Percentiles rank a stretch among this genome's conserved stretches.
Conservation (phyloP, 2,888 invertebrate genomes). For the Eupeodes latifasciatus region DNA sequence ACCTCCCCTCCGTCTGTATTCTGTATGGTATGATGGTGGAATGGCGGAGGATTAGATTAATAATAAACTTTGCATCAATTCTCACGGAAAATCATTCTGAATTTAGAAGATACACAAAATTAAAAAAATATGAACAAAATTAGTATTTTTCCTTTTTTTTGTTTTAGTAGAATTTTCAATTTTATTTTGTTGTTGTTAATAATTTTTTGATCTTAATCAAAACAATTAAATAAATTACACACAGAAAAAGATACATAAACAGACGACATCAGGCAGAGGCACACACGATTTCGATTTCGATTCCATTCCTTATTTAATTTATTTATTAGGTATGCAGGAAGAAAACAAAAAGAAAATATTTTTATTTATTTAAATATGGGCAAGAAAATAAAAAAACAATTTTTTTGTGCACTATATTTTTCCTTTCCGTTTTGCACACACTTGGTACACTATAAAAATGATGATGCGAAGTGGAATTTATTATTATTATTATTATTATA, state of each 20-base stretch:
- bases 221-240: constrained; percentile 4
- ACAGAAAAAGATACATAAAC: neutral
- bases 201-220: neutral
- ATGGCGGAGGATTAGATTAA: neutral
- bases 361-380: neutral
- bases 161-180: neutral
- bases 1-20: neutral
- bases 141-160: neutral
- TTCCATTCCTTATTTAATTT: constrained; percentile 3
- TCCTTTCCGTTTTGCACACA: constrained; percentile 54
- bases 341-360: neutral
- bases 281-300: neutral
- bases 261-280: neutral
- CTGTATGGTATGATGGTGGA: neutral
- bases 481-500: constrained; percentile 45
- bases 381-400: constrained; percentile 32
- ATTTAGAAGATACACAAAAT: neutral
- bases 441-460: constrained; percentile 11
- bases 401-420: constrained; percentile 58
- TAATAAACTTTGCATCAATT: constrained; percentile 19
- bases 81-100: constrained; percentile 21
- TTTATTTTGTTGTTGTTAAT: neutral
- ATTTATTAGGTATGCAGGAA: neutral
- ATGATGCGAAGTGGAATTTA: constrained; percentile 69
- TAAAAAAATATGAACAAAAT: neutral